phyloP scores from a whole-genome alignment of 2,797 vertebrate genomes.

The Chloroceryle inda region DNA sequence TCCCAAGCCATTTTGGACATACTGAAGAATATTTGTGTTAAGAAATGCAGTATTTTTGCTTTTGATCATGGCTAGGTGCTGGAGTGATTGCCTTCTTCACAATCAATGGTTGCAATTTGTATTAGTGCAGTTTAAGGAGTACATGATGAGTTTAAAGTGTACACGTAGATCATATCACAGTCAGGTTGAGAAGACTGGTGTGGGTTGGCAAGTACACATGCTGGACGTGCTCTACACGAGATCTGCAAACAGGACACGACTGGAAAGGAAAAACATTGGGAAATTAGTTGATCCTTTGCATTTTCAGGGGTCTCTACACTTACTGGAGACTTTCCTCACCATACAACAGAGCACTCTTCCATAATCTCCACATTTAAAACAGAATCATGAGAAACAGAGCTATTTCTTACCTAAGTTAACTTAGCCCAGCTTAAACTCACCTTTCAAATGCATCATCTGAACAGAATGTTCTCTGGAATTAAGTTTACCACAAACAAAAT shows the following conservation, averaged over 20 bases:
- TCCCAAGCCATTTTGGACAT: conserved; percentile 11
- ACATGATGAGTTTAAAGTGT: conserved; percentile 29
- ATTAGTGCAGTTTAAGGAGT: conserved; percentile 79
- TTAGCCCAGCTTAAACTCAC: neutral
- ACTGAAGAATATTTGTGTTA: neutral
- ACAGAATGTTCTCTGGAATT: neutral
- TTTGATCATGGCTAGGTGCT: conserved; percentile 49
- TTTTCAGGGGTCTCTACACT: neutral
- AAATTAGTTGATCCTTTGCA: neutral
- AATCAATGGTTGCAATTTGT: conserved; percentile 78
- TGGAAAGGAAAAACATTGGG: conserved; percentile 67
- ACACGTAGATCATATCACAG: conserved; percentile 76
- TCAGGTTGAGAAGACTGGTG: conserved; percentile 94
- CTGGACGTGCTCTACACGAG: conserved; percentile 92
- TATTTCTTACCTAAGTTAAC: neutral
- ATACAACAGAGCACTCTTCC: neutral
- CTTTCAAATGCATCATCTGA: neutral
- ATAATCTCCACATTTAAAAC: neutral
- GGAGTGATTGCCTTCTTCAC: conserved; percentile 55
- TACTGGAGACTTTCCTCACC: neutral
- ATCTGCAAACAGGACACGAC: conserved; percentile 94
- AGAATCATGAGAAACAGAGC: neutral
- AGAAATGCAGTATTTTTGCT: conserved; percentile 22
- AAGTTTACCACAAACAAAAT: neutral
- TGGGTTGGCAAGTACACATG: conserved; percentile 97